Base-by-base conservation (phyloP, 2,797 vertebrate species). In the Sternarchorhynchus goeldii region DNA sequence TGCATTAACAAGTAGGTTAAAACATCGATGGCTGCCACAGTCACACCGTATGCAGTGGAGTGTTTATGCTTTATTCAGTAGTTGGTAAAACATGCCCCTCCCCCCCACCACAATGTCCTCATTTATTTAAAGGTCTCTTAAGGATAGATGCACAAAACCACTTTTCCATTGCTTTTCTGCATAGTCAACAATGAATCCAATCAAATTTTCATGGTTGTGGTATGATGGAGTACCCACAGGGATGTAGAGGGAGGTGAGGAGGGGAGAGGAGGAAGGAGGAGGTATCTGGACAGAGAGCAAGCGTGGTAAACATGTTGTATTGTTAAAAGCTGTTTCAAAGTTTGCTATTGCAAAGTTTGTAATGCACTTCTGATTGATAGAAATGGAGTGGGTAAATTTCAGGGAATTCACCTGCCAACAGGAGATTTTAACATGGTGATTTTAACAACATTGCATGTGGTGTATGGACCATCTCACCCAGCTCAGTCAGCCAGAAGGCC, bases 401-500 rank as follows among this genome's bases (percentile, higher is more conserved):
- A 45, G 34, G 4, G 3, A 36, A 36, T 45, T 45, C 10, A 45
- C 34, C 34, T 36, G 34, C 34, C 4, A 36, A 36, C 34, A 45
- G 10, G 41, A 8, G 41, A 45, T 45, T 45, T 45, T 45, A 45
- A 45, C 7, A 50, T 7, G 14, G 45, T 10, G 14, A 50, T 12
- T 50, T 25, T 25, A 25, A 25, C 25, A 25, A 25, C 25, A 25
- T 1, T 36, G 6, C 2, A 18, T 12, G 2, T 12, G 25, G 32
- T 57, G 17, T 63, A 41, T 5, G 29, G 7, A 25, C 59, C 65
- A 59, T 63, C 81, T 85, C 64, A 98, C 97, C 97, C 8, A 99
- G 94, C 89, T 98, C 95, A 1, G 97, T 99, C 74, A 99, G 93
- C 96, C 96, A 96, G 63, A 94, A 90, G 39, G 97, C 97, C 83